A percentile compares a stretch with the other conserved stretches of the same genome.
These are phyloP conservation scores for Sarcophaga subvicina DNA, from an alignment of 2,888 invertebrate genomes.

Conservation along the genomic window DNA sequence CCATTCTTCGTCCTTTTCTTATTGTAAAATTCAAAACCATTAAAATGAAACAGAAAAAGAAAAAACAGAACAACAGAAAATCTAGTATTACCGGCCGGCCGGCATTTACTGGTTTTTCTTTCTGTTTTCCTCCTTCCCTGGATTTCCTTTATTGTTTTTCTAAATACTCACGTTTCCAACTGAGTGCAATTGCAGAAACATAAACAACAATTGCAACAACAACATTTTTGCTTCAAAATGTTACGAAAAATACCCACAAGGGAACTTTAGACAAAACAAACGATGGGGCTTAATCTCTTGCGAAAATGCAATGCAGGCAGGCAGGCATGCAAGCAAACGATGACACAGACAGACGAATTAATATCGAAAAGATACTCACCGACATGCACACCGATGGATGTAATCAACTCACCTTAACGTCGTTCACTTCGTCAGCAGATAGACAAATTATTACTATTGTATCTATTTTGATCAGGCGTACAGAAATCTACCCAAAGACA, in stretches of 20 bases:
- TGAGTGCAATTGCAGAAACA: neutral
- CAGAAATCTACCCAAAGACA: conserved; percentile 73
- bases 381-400: neutral
- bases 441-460: conserved; percentile 79
- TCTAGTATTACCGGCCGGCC: conserved; percentile 67
- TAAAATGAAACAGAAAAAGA: conserved; percentile 31
- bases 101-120: conserved; percentile 50
- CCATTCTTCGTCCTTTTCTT: neutral
- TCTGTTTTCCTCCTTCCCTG: conserved; percentile 21
- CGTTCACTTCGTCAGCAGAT: conserved; percentile 49
- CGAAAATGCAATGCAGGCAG: neutral
- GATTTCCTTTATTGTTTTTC: conserved; percentile 26
- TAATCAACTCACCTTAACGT: too few relatives aligned
- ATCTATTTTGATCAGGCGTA: conserved; percentile 80
- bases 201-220: neutral
- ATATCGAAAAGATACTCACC: neutral
- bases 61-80: conserved; percentile 39
- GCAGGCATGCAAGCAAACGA: conserved; percentile 8
- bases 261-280: conserved; percentile 37
- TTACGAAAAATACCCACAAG: conserved; percentile 46
- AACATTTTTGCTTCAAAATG: neutral
- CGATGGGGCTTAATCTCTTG: neutral
- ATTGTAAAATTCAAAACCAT: conserved; percentile 15
- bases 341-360: conserved; percentile 2
- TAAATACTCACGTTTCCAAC: neutral